Conservation (phyloP, 2,113 vertebrate species). For the sheep (Ovis aries) region DNA sequence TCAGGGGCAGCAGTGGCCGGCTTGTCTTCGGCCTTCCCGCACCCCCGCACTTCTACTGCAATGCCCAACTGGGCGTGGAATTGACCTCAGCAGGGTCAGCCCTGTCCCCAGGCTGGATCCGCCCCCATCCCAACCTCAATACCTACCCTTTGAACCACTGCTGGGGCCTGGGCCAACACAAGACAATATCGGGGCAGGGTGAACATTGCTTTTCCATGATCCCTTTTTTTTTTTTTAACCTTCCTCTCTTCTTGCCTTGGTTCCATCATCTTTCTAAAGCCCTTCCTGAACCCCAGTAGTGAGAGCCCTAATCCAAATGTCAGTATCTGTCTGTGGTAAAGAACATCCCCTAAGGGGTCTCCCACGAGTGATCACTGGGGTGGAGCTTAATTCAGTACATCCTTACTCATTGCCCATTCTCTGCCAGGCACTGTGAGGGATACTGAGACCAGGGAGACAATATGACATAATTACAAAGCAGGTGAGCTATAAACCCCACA, state of each 20-base stretch:
- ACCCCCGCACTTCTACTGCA: neutral
- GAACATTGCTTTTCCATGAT: slow-evolving; percentile 8
- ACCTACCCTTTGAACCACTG: slow-evolving; percentile 21
- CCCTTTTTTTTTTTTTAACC: neutral
- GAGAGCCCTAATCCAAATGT: neutral
- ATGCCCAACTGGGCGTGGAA: neutral
- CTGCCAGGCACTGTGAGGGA: neutral
- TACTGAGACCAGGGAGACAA: neutral
- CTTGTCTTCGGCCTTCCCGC: neutral
- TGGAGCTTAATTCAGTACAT: neutral
- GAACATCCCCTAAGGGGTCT: neutral
- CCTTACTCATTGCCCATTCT: neutral
- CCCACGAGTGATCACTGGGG: neutral
- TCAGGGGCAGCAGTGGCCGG: neutral
- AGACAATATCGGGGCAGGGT: slow-evolving; percentile 18
- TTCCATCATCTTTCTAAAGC: neutral
- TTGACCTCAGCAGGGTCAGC: neutral
- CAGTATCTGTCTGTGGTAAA: neutral
- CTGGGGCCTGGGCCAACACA: neutral
- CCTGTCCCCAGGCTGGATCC: neutral
- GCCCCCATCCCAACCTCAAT: neutral
- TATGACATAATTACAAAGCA: neutral
- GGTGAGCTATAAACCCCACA: neutral
- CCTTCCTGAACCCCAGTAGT: neutral
- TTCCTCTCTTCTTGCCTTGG: neutral